Percentiles rank a stretch among this genome's conserved stretches.
These are phyloP conservation scores for Urocitellus parryii DNA, from an alignment of 2,113 vertebrate species.

Conservation along the genomic window DNA sequence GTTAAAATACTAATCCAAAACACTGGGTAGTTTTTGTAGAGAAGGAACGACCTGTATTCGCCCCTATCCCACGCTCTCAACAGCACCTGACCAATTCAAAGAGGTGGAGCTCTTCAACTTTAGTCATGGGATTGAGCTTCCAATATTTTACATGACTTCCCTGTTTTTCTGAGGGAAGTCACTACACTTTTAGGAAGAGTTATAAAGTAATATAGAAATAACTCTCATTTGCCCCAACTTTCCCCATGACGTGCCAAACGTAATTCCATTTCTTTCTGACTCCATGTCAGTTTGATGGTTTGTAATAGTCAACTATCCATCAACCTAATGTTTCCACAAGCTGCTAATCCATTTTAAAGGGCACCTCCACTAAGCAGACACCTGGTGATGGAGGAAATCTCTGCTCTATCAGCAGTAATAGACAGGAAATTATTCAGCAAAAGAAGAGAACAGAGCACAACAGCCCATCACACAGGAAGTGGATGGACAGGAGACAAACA, in stretches of 20 bases:
- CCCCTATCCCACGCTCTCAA: neutral
- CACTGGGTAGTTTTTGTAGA: neutral
- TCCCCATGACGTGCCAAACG: neutral
- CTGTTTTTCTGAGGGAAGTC: conserved; percentile 20
- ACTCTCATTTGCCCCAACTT: neutral
- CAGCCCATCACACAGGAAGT: neutral
- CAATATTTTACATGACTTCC: neutral
- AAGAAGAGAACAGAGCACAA: neutral
- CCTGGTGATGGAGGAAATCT: conserved; percentile 11
- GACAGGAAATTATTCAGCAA: neutral
- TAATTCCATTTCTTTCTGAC: neutral
- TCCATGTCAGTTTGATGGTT: conserved; percentile 34
- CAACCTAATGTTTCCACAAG: conserved; percentile 44
- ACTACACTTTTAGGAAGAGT: neutral
- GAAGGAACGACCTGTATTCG: neutral
- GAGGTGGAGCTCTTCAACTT: neutral
- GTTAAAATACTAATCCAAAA: neutral
- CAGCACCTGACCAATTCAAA: neutral
- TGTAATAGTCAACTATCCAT: conserved; percentile 48
- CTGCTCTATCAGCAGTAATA: neutral
- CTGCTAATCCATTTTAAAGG: conserved; percentile 61
- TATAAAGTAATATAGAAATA: neutral
- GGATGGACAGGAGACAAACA: neutral
- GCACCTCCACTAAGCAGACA: conserved; percentile 51
- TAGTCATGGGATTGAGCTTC: neutral